Evolutionary conservation across 30 jellyfish, hydroid and myxozoan species (phyloP).

Genomic region (Aurelia coerulea): DNA sequence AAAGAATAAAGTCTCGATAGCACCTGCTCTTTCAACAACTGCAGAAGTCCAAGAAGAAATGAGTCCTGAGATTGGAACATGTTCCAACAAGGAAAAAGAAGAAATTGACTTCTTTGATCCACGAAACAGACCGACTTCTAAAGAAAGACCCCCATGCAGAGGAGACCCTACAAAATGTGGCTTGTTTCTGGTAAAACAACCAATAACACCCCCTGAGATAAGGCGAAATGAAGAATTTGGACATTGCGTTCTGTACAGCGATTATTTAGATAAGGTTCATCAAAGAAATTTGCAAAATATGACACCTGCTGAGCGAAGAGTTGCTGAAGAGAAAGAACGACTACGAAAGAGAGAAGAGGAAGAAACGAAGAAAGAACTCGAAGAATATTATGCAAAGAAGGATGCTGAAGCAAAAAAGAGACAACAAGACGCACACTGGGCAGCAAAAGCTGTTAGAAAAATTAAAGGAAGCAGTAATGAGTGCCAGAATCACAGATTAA

Average conservation of each 20-base stretch:
- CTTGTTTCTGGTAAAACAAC: slow-evolving; percentile 1
- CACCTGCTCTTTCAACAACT: neutral
- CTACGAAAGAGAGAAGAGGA: neutral
- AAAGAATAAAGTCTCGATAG: slow-evolving; percentile 8
- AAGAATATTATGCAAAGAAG: neutral
- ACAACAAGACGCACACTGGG: neutral
- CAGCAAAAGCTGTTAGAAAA: neutral
- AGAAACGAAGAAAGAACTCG: neutral
- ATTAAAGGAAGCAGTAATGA: neutral
- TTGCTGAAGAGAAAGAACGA: slow-evolving; percentile 29
- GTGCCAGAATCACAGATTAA: neutral
- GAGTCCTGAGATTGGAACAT: neutral
- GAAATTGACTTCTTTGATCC: slow-evolving; percentile 39
- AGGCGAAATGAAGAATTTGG: slow-evolving; percentile 21
- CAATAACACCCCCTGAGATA: slow-evolving; percentile 38
- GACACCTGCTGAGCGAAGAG: slow-evolving; percentile 7
- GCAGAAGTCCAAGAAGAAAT: neutral
- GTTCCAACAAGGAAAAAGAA: neutral
- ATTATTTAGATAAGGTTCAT: slow-evolving; percentile 3
- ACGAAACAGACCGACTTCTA: slow-evolving; percentile 36
- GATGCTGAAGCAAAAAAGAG: slow-evolving; percentile 6
- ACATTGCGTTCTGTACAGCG: slow-evolving; percentile 20
- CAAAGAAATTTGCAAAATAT: slow-evolving; percentile 16
- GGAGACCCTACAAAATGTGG: slow-evolving; percentile 36
- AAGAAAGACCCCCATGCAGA: slow-evolving; percentile 61